Percentiles rank a stretch among this genome's conserved stretches.
phyloP scores from a whole-genome alignment of 92 coral and sea anemone genomes.

The Meandrina meandrites region DNA sequence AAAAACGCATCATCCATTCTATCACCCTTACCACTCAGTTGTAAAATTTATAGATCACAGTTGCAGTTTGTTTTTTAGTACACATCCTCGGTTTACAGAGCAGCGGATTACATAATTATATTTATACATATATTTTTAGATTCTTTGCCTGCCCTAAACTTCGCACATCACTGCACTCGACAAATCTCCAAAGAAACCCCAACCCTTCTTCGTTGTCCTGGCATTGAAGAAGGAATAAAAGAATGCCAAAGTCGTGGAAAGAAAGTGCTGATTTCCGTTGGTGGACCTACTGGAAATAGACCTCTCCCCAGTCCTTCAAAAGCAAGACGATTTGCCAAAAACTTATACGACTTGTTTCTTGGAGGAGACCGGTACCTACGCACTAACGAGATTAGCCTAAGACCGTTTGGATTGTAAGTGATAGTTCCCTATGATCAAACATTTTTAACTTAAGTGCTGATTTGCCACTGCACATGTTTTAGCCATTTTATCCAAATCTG shows the following conservation, averaged over 20 bases:
- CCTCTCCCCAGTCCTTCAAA: conserved; percentile 27
- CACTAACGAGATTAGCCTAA: not conserved
- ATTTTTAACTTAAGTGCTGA: too few relatives aligned
- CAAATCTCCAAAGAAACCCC: not conserved
- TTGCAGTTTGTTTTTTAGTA: too few relatives aligned
- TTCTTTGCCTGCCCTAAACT: conserved; percentile 27
- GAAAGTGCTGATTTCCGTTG: conserved; percentile 41
- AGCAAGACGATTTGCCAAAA: conserved; percentile 32
- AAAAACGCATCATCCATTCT: too few relatives aligned
- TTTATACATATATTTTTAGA: not conserved
- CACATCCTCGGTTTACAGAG: too few relatives aligned
- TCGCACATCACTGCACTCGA: conserved; percentile 30
- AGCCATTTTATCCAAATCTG: too few relatives aligned
- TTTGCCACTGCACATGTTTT: too few relatives aligned
- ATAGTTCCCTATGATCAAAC: not conserved
- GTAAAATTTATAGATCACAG: too few relatives aligned
- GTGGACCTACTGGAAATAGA: conserved; percentile 35
- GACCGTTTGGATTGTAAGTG: conserved; percentile 44
- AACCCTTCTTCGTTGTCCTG: conserved; percentile 24
- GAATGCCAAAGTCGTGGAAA: conserved; percentile 39
- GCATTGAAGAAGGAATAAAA: conserved; percentile 39
- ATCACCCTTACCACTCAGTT: too few relatives aligned
- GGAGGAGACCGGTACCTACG: conserved; percentile 18
- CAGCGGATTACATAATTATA: not conserved
- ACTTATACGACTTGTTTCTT: conserved; percentile 33